Conservation (phyloP, 1,140 invertebrate genomes). For the Drosophila sechellia region DNA sequence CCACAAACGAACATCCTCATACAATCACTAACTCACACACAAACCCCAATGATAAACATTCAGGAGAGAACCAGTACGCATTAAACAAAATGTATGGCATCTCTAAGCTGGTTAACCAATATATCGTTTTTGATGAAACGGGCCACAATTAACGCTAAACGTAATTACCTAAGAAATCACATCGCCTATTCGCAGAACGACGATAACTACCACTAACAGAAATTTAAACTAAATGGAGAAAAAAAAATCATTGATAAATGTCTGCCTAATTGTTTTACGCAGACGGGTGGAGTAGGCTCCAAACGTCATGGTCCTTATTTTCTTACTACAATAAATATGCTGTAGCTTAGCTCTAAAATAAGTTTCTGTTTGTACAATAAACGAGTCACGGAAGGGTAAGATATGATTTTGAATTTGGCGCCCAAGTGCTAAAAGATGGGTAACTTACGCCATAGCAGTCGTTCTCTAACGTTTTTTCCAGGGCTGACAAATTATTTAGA, state of each 20-base stretch:
- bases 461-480: background rate
- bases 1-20: conserved; percentile 1
- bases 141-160: conserved; percentile 52
- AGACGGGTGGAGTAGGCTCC: conserved; percentile 48
- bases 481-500: background rate
- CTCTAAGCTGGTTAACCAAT: conserved; percentile 46
- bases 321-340: conserved; percentile 72
- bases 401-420: conserved; percentile 8
- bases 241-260: conserved; percentile 34
- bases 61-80: conserved; percentile 56
- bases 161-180: conserved; percentile 53
- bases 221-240: conserved; percentile 21
- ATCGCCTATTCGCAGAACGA: conserved; percentile 50
- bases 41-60: conserved; percentile 61
- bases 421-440: background rate
- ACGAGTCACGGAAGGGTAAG: conserved; percentile 62
- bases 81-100: conserved; percentile 53
- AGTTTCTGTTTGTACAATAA: conserved; percentile 77
- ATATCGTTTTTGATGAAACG: conserved; percentile 39
- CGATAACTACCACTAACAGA: conserved; percentile 29
- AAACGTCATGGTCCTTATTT: conserved; percentile 53
- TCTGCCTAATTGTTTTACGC: conserved; percentile 70
- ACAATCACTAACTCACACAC: conserved; percentile 14
- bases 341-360: conserved; percentile 77
- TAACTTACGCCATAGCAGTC: background rate